These are phyloP conservation scores for Dioctria rufipes DNA, from an alignment of 2,888 invertebrate genomes.

Conservation along the genomic window DNA sequence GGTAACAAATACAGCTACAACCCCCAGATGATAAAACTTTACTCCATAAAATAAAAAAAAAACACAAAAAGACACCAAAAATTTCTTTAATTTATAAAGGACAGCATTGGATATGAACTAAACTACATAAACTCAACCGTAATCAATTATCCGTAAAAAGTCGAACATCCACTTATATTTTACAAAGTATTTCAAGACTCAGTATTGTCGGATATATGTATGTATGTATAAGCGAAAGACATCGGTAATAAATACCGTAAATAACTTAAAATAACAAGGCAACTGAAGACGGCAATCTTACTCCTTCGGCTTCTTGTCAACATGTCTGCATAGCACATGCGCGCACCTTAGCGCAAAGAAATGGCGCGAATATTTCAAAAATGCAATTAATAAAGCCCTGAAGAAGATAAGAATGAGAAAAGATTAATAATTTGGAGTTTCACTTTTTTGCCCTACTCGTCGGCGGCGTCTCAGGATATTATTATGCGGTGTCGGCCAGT, in stretches of 20 bases:
- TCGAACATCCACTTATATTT: no score
- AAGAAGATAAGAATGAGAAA: slow-evolving; percentile 29
- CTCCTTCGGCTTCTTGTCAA: slow-evolving; percentile 27
- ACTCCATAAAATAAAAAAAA: no score
- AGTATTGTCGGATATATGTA: slow-evolving; percentile 3
- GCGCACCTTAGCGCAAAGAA: slow-evolving; percentile 20
- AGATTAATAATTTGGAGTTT: slow-evolving; percentile 44
- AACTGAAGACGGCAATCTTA: slow-evolving; percentile 18
- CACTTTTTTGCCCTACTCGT: slow-evolving; percentile 7
- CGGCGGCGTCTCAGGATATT: slow-evolving; percentile 20
- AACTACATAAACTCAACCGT: no score
- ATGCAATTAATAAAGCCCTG: slow-evolving; percentile 37
- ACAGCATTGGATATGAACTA: no score
- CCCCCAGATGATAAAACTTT: no score
- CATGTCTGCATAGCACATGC: slow-evolving; percentile 3
- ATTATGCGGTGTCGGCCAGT: background rate
- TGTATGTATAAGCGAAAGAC: background rate
- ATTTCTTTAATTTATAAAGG: no score
- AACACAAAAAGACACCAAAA: no score
- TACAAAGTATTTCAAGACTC: slow-evolving; percentile 8
- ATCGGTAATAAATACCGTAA: slow-evolving; percentile 7
- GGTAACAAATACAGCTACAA: no score
- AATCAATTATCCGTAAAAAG: no score
- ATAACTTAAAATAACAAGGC: slow-evolving; percentile 29
- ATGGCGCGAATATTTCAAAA: slow-evolving; percentile 34